These are phyloP conservation scores for Thalpophila matura DNA, from an alignment of 2,888 invertebrate genomes.

Conservation along the genomic window DNA sequence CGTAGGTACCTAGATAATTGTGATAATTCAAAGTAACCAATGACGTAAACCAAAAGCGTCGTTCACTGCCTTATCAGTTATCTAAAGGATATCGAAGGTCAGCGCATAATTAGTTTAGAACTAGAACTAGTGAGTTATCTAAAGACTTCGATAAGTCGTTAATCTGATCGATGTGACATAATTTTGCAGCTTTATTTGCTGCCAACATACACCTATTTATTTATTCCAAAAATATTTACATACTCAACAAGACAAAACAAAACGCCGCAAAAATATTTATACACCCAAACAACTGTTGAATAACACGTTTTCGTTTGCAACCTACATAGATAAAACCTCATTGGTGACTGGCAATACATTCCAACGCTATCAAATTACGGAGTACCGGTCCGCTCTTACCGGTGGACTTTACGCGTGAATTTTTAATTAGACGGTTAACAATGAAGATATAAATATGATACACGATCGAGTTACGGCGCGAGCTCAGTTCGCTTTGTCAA, in stretches of 20 bases:
- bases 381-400: slow-evolving; percentile 69
- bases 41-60: slow-evolving; percentile 53
- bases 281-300: slow-evolving; percentile 71
- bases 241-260: slow-evolving; percentile 45
- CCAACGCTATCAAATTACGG: slow-evolving; percentile 77
- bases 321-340: slow-evolving; percentile 79
- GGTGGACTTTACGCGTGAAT: slow-evolving; percentile 64
- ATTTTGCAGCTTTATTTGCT: slow-evolving; percentile 29
- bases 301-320: slow-evolving; percentile 77
- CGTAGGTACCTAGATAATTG: slow-evolving; percentile 37
- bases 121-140: slow-evolving; percentile 24
- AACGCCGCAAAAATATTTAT: slow-evolving; percentile 56
- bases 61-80: slow-evolving; percentile 50
- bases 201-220: slow-evolving; percentile 29
- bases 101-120: slow-evolving; percentile 45
- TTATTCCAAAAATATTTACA: slow-evolving; percentile 31
- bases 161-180: slow-evolving; percentile 42
- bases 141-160: slow-evolving; percentile 26
- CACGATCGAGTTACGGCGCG: slow-evolving; percentile 70
- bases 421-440: slow-evolving; percentile 74
- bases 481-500: slow-evolving; percentile 71
- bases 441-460: slow-evolving; percentile 72
- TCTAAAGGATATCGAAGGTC: slow-evolving; percentile 61
- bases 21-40: slow-evolving; percentile 42
- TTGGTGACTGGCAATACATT: slow-evolving; percentile 75